A percentile compares a stretch with the other conserved stretches of the same genome.
Conservation (phyloP, 2,113 vertebrate species). For the Nyctibius bracteatus region DNA sequence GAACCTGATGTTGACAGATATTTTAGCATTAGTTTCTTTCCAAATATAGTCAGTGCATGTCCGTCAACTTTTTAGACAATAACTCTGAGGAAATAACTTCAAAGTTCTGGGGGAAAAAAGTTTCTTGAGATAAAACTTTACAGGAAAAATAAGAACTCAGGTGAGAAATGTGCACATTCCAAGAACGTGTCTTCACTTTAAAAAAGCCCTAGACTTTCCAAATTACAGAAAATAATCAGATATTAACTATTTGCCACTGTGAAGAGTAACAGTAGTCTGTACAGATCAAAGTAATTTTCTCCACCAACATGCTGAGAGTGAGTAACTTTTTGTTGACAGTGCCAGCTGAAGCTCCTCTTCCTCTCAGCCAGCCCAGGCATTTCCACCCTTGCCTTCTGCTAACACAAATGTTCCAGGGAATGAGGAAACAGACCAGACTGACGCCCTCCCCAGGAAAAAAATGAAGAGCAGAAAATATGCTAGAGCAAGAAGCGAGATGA, state of each 20-base stretch:
- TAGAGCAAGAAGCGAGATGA: neutral
- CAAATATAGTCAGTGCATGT: neutral
- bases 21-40: neutral
- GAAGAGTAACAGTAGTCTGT: neutral
- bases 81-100: neutral
- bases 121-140: neutral
- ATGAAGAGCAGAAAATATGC: neutral
- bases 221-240: neutral
- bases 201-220: neutral
- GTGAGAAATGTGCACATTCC: neutral
- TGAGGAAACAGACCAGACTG: neutral
- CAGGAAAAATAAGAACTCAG: neutral
- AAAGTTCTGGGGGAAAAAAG: neutral
- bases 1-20: neutral
- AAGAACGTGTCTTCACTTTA: neutral
- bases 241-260: neutral
- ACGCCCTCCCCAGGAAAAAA: neutral
- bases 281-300: neutral
- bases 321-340: neutral
- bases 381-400: neutral
- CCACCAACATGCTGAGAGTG: neutral
- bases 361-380: neutral
- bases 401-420: neutral
- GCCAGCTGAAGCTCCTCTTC: neutral
- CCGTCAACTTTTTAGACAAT: neutral